Evolutionary conservation across 2,888 invertebrate genomes (phyloP).

Genomic region (Lepidonotus clava): DNA sequence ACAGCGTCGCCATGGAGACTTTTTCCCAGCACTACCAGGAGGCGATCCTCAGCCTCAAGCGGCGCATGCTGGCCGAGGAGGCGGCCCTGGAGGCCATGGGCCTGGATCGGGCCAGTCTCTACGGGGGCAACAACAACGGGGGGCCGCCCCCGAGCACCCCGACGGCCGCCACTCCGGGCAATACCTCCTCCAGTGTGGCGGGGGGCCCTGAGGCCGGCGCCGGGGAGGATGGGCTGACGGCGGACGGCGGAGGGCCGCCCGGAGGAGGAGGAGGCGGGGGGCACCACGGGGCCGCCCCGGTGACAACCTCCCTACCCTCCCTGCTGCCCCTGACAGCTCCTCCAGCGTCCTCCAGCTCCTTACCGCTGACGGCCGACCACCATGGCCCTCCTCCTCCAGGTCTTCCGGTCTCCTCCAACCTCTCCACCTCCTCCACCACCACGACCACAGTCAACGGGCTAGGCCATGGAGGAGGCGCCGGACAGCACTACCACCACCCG

Average conservation of each 20-base stretch:
- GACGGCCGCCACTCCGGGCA: neutral
- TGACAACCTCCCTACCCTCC: neutral
- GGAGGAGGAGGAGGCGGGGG: neutral
- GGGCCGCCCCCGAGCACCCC: neutral
- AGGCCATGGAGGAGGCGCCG: neutral
- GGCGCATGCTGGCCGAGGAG: slow-evolving; percentile 41
- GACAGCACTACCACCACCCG: neutral
- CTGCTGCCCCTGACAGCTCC: neutral
- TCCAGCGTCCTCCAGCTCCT: neutral
- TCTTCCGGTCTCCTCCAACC: neutral
- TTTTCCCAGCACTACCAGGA: slow-evolving; percentile 40
- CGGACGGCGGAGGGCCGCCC: neutral
- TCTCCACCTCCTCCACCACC: neutral
- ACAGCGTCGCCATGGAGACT: neutral
- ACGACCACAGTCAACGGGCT: neutral
- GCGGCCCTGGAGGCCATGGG: slow-evolving; percentile 50
- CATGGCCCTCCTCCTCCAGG: neutral
- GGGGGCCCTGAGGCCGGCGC: neutral
- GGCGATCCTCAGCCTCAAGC: slow-evolving; percentile 43
- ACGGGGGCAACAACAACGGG: neutral
- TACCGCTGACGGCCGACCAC: neutral
- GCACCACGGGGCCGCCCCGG: neutral
- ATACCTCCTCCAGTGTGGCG: neutral
- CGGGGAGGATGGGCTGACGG: neutral
- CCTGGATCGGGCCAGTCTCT: neutral